A percentile compares a stretch with the other conserved stretches of the same genome.
Evolutionary conservation across 2,888 invertebrate species (phyloP).

Genomic region (Drosophila emarginata): DNA sequence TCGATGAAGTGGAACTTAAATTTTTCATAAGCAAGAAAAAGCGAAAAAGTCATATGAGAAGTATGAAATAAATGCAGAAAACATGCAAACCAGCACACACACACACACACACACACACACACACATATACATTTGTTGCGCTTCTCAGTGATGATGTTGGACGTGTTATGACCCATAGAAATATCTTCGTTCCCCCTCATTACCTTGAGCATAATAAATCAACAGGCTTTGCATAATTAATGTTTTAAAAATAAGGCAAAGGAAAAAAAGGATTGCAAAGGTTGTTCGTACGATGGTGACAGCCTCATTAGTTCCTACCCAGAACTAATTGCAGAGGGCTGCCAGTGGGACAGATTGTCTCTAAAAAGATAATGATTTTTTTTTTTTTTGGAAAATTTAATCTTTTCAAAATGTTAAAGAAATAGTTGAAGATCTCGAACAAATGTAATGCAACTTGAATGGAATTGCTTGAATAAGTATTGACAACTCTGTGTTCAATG

Average conservation of each 20-base stretch:
- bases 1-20: slow-evolving; percentile 43
- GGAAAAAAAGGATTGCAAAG: slow-evolving; percentile 34
- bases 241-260: slow-evolving; percentile 30
- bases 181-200: slow-evolving; percentile 34
- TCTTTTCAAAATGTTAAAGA: no score
- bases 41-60: slow-evolving; percentile 19
- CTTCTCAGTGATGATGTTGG: slow-evolving; percentile 1
- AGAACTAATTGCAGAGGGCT: background rate
- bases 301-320: slow-evolving; percentile 52
- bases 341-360: slow-evolving; percentile 10
- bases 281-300: slow-evolving; percentile 18
- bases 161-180: slow-evolving; percentile 23
- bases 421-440: no score
- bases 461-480: no score
- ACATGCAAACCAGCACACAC: slow-evolving; percentile 39
- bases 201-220: slow-evolving; percentile 67
- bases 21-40: slow-evolving; percentile 38
- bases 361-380: slow-evolving; percentile 8
- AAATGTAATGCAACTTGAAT: no score
- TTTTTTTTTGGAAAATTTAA: no score
- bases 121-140: slow-evolving; percentile 12
- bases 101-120: slow-evolving; percentile 1
- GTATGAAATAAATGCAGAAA: slow-evolving; percentile 44
- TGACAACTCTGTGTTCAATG: background rate
- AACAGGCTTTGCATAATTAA: slow-evolving; percentile 65